A percentile compares a stretch with the other conserved stretches of the same genome.
phyloP scores from a whole-genome alignment of 2,797 vertebrate species.

The Etheostoma perlongum region DNA sequence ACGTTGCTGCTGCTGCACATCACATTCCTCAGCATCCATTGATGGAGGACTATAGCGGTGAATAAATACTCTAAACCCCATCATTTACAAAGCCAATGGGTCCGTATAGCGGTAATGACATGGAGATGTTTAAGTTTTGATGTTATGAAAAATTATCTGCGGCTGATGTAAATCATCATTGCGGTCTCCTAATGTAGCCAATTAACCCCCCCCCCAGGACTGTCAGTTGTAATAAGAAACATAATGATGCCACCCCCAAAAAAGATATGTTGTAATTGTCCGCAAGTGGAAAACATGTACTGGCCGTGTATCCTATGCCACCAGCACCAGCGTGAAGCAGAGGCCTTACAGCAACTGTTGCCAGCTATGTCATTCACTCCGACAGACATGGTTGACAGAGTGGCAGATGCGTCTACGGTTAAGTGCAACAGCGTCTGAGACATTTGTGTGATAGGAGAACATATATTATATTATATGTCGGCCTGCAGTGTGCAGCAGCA shows the following conservation, averaged over 20 bases:
- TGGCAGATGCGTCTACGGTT: slow-evolving; percentile 34
- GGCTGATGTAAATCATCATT: slow-evolving; percentile 21
- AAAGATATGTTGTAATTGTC: slow-evolving; percentile 56
- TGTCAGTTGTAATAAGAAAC: slow-evolving; percentile 37
- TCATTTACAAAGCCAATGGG: slow-evolving; percentile 1
- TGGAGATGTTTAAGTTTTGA: slow-evolving; percentile 32
- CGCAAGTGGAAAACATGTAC: slow-evolving; percentile 59
- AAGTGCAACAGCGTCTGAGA: slow-evolving; percentile 50
- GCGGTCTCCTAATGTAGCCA: slow-evolving; percentile 7
- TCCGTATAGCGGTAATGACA: neutral
- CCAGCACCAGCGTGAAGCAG: slow-evolving; percentile 39
- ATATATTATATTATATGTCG: slow-evolving; percentile 54
- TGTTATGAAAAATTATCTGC: slow-evolving; percentile 33
- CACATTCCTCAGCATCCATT: slow-evolving; percentile 84
- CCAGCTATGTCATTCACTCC: slow-evolving; percentile 69
- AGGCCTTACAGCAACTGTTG: slow-evolving; percentile 64
- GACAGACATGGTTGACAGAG: slow-evolving; percentile 40
- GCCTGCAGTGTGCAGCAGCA: slow-evolving; percentile 65
- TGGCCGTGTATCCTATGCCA: slow-evolving; percentile 53
- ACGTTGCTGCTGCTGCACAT: slow-evolving; percentile 69
- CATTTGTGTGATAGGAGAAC: slow-evolving; percentile 51
- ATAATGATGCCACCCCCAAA: slow-evolving; percentile 36
- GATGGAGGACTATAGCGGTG: slow-evolving; percentile 9
- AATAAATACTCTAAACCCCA: neutral
- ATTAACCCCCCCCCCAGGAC: slow-evolving; percentile 36